phyloP scores from a whole-genome alignment of 2,797 vertebrate species.

The Mus caroli region DNA sequence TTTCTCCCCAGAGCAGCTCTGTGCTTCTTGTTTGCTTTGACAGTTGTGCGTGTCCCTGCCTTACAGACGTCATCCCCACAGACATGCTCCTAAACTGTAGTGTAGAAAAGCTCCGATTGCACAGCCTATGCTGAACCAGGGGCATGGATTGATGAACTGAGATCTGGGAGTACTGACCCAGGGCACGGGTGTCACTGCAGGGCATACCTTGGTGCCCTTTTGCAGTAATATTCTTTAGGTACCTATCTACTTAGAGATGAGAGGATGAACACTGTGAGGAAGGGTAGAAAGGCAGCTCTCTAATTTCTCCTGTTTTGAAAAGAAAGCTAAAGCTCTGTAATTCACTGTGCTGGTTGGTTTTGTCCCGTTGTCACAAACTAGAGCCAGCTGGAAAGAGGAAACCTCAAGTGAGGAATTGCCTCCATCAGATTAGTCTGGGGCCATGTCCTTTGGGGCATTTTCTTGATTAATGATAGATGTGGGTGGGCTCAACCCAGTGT shows the following conservation, averaged over 20 bases:
- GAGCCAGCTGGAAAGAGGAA: too few species aligned
- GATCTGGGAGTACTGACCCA: background rate
- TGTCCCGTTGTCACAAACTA: background rate
- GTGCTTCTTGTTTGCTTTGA: background rate
- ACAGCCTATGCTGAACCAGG: background rate
- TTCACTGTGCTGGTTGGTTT: background rate
- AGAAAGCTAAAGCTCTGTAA: background rate
- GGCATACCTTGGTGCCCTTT: constrained; percentile 7
- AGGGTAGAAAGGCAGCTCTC: background rate
- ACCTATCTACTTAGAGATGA: background rate
- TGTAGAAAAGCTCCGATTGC: background rate
- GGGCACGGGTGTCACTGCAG: background rate
- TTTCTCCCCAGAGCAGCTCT: background rate
- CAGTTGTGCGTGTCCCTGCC: background rate
- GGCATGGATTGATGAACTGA: background rate
- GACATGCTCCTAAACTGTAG: background rate
- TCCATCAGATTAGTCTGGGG: background rate
- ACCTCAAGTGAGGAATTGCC: background rate
- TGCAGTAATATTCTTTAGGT: background rate
- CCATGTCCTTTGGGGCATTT: background rate
- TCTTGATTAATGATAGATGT: background rate
- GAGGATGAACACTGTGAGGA: background rate
- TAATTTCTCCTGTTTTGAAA: background rate
- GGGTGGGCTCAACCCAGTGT: background rate
- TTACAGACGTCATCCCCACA: background rate